Evolutionary conservation across 2,797 vertebrate species (phyloP), one percentile per base, ranked within the genome.

Genomic region (Anableps anableps): DNA sequence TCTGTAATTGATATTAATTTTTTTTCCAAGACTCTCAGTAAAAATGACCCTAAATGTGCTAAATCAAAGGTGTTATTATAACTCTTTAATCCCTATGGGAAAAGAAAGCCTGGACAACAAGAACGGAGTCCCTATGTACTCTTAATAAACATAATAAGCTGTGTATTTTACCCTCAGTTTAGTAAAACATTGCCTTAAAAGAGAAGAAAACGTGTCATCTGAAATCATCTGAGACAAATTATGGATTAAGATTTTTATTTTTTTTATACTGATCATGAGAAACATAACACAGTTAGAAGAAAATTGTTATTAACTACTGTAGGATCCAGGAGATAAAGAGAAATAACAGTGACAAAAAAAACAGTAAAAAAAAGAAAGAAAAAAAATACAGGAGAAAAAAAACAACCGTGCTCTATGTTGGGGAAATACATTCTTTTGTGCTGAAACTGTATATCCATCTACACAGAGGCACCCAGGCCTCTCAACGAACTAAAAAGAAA

Each of bases 251-350:
- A 76, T 21, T 78, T 83, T 79, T 55, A 58, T 79, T 36, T 58
- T 84, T 31, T 38, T 83, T 38, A 50, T 80, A 91, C 80, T 83
- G 66, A 89, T 89, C 79, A 90, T 86, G 85, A 90, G 75, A 85
- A 81, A 83, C 77, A 91, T 62, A 41, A 79, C 72, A 88, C 79
- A 88, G 79, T 83, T 83, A 77, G 86, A 81, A 73, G 66, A 84
- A 78, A 85, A 88, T 78, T 38, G 80, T 85, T 64, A 80, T 50
- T 88, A 77, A 77, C 79, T 78, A 87, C 79, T 48, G 14, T 53
- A 71, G 83, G 62, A 75, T 43, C 50, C 76, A 79, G 72, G 45
- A 80, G 36, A 66, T 71, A 43, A 45, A 71, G 26, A 41, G 21
- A 41, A 68, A 68, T 23, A 9, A 38, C 64, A 38, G 36, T 13